phyloP scores from a whole-genome alignment of 2,113 vertebrate species.

The Tretioscincus oriximinensis region DNA sequence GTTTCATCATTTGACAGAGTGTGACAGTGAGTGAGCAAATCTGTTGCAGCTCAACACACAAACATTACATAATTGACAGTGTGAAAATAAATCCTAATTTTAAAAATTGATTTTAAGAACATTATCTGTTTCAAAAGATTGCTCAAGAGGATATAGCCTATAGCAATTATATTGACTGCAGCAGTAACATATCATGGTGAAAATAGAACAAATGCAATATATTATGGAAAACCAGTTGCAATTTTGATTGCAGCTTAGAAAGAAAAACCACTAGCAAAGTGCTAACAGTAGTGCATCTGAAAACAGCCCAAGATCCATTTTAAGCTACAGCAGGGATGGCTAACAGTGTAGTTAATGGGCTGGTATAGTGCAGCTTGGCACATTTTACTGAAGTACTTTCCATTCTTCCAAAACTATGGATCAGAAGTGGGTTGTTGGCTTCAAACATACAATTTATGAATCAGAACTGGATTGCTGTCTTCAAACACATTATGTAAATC shows the following conservation, averaged over 20 bases:
- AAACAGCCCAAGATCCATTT: rapidly evolving
- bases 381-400: too few species aligned
- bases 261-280: neutral
- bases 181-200: neutral
- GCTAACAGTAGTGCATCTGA: neutral
- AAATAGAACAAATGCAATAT: neutral
- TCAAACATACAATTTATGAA: too few species aligned
- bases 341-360: too few species aligned
- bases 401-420: too few species aligned
- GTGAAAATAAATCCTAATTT: neutral
- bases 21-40: neutral
- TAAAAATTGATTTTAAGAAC: neutral
- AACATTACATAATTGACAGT: neutral
- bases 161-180: neutral
- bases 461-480: neutral
- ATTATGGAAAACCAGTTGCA: neutral
- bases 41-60: neutral
- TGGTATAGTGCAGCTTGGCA: too few species aligned
- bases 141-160: neutral
- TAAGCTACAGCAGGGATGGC: neutral
- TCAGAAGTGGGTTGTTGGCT: too few species aligned
- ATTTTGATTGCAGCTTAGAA: neutral
- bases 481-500: too few species aligned
- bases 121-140: neutral
- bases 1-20: neutral